Conservation (phyloP, 2,797 vertebrate species). For the Poeciliopsis turneri region DNA sequence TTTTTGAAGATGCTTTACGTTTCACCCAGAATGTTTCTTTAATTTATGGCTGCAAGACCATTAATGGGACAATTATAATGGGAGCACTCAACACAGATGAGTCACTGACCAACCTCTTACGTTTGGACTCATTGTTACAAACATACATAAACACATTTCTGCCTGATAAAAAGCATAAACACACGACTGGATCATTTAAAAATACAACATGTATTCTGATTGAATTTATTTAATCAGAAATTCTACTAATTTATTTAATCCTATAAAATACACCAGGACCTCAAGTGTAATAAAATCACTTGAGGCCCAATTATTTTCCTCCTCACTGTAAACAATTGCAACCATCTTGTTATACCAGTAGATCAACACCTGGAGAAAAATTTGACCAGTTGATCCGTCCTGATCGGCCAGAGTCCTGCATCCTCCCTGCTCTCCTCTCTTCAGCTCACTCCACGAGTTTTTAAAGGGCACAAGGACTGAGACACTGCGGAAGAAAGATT, state of each 20-base stretch:
- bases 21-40: neutral
- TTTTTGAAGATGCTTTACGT: neutral
- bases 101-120: neutral
- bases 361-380: neutral
- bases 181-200: neutral
- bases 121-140: neutral
- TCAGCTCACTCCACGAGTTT: neutral
- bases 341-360: neutral
- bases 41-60: neutral
- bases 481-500: neutral
- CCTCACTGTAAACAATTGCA: neutral
- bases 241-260: no score
- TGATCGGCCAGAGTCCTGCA: neutral
- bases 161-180: neutral
- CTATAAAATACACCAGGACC: no score
- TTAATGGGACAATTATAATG: neutral
- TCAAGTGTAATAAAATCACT: neutral
- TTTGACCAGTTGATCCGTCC: neutral
- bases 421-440: neutral
- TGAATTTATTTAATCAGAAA: neutral
- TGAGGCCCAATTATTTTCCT: neutral
- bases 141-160: neutral
- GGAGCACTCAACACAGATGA: neutral
- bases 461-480: neutral
- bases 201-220: neutral